Evolutionary conservation across 1,140 invertebrate genomes (phyloP).

Genomic region (Bombyx mandarina): DNA sequence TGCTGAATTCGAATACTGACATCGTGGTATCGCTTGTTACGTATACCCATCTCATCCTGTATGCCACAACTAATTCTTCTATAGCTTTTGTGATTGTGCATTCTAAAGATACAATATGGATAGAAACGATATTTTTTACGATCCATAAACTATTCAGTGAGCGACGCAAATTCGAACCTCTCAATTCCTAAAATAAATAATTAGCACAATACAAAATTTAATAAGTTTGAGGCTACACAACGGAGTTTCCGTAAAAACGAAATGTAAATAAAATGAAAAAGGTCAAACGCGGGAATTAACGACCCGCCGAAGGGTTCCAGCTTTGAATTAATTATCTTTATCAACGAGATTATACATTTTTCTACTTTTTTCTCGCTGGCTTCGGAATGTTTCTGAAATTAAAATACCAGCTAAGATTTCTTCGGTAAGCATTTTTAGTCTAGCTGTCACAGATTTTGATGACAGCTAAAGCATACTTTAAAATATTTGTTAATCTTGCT

Average conservation of each 20-base stretch:
- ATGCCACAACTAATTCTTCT: too few relatives aligned
- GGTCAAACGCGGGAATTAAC: constrained; percentile 19
- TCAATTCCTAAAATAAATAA: neutral
- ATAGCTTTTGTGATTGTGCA: too few relatives aligned
- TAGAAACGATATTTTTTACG: too few relatives aligned
- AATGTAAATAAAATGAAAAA: constrained; percentile 18
- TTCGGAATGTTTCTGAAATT: constrained; percentile 2
- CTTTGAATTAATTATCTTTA: constrained; percentile 22
- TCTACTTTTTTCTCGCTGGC: neutral
- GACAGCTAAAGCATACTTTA: too few relatives aligned
- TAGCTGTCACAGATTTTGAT: too few relatives aligned
- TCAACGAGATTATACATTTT: constrained; percentile 17
- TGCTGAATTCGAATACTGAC: too few relatives aligned
- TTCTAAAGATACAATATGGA: too few relatives aligned
- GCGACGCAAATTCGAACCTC: too few relatives aligned
- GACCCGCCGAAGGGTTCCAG: constrained; percentile 18
- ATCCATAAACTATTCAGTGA: too few relatives aligned
- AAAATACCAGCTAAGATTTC: neutral
- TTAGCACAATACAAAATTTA: constrained; percentile 1
- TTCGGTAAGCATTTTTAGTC: neutral
- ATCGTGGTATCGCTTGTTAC: too few relatives aligned
- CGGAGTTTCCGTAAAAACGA: constrained; percentile 8
- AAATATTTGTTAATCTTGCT: too few relatives aligned
- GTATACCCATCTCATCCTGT: too few relatives aligned
- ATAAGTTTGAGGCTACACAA: constrained; percentile 6